phyloP scores from a whole-genome alignment of 1,140 invertebrate species.

The Drusus annulatus region DNA sequence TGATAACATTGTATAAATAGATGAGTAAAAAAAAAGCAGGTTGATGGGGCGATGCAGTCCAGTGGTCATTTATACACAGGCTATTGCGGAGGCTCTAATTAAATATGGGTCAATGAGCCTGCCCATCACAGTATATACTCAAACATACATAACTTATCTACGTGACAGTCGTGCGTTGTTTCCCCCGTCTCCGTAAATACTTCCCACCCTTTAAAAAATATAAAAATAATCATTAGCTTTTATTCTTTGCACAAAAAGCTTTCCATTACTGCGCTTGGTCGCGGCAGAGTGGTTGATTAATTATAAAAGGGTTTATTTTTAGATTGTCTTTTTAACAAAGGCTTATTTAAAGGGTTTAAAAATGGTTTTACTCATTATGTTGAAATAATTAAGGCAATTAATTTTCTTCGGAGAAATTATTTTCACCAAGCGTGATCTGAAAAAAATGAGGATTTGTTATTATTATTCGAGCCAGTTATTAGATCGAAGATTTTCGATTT shows the following conservation, averaged over 20 bases:
- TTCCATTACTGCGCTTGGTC: not conserved
- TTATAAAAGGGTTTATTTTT: conserved; percentile 2
- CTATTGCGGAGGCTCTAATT: conserved; percentile 2
- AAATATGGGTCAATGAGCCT: conserved; percentile 33
- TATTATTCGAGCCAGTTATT: too few relatives aligned
- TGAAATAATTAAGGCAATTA: too few relatives aligned
- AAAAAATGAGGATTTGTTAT: too few relatives aligned
- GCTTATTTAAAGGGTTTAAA: not conserved
- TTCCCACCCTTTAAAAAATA: not conserved
- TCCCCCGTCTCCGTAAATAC: conserved; percentile 4
- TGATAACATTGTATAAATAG: not conserved
- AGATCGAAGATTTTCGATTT: not conserved
- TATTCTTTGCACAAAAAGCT: not conserved
- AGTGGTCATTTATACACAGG: conserved; percentile 25
- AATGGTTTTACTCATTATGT: too few relatives aligned
- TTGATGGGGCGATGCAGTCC: conserved; percentile 15
- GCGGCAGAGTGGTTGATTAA: not conserved
- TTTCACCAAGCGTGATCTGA: too few relatives aligned
- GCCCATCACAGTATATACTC: not conserved
- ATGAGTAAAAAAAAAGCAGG: not conserved
- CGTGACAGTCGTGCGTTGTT: not conserved
- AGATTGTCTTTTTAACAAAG: conserved; percentile 5
- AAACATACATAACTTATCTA: not conserved
- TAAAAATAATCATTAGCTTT: conserved; percentile 4
- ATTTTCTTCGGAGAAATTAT: too few relatives aligned